A percentile compares a stretch with the other conserved stretches of the same genome.
Evolutionary conservation across 2,888 invertebrate genomes (phyloP).

Genomic region (Ryuthela nishihirai): DNA sequence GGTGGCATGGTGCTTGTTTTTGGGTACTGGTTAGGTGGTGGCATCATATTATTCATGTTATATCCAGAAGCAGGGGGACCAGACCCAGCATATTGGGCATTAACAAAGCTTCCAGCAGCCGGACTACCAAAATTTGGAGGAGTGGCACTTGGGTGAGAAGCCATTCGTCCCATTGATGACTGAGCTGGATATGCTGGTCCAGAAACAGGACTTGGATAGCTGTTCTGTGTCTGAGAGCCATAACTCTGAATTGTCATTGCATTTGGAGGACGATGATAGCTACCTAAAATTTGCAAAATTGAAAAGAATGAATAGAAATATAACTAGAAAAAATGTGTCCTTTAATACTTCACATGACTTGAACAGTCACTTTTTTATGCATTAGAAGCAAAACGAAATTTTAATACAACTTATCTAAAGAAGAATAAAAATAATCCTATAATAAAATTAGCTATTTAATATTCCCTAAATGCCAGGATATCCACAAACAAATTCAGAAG

Average conservation of each 20-base stretch:
- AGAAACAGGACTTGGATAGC: conserved; percentile 17
- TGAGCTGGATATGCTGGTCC: conserved; percentile 9
- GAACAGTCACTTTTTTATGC: too few relatives aligned
- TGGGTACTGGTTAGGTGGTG: conserved; percentile 42
- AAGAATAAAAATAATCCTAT: too few relatives aligned
- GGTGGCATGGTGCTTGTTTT: conserved; percentile 28
- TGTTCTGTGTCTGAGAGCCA: conserved; percentile 35
- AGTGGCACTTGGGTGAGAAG: conserved; percentile 3
- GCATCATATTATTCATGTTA: conserved; percentile 42
- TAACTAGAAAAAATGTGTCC: too few relatives aligned
- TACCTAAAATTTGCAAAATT: conserved; percentile 23
- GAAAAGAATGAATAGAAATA: too few relatives aligned
- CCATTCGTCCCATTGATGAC: conserved; percentile 15
- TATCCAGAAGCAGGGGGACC: conserved; percentile 13
- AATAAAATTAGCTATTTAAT: too few relatives aligned
- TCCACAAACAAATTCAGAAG: too few relatives aligned
- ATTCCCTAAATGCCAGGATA: too few relatives aligned
- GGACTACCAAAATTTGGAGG: background rate
- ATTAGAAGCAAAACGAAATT: too few relatives aligned
- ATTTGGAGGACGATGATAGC: conserved; percentile 32
- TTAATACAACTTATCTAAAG: too few relatives aligned
- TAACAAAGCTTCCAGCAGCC: conserved; percentile 17
- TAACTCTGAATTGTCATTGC: conserved; percentile 39
- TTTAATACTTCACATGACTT: too few relatives aligned
- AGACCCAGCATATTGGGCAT: conserved; percentile 12